A percentile compares a stretch with the other conserved stretches of the same genome.
Evolutionary conservation across 2,113 vertebrate species (phyloP).

Genomic region (Hypomesus transpacificus): DNA sequence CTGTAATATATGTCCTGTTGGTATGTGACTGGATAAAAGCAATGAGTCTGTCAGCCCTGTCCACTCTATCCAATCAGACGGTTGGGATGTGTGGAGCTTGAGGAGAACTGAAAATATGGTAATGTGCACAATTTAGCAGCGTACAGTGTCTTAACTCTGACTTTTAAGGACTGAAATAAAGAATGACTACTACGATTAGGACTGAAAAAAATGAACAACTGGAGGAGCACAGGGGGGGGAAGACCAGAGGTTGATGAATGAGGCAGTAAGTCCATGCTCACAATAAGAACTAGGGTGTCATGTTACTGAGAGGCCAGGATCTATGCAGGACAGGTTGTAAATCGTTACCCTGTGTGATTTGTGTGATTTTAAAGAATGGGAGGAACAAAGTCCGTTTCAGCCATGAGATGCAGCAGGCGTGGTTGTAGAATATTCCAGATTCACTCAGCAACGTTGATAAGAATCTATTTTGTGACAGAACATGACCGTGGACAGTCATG

Average conservation of each 20-base stretch:
- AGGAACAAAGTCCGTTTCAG: not conserved
- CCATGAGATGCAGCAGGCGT: not conserved
- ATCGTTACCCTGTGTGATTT: slow-evolving; percentile 11
- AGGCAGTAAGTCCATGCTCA: not conserved
- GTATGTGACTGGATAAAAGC: too few species aligned
- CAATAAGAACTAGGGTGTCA: slow-evolving; percentile 31
- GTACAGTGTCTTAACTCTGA: too few species aligned
- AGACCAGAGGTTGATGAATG: not conserved
- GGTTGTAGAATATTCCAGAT: not conserved
- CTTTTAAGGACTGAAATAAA: too few species aligned
- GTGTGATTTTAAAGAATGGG: slow-evolving; percentile 14
- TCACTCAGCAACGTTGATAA: not conserved
- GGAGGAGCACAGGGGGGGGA: not conserved
- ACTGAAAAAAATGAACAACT: not conserved
- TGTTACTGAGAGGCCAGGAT: slow-evolving; percentile 36
- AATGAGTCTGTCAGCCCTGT: too few species aligned
- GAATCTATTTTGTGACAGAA: not conserved
- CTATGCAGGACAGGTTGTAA: slow-evolving; percentile 3
- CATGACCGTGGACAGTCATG: not conserved
- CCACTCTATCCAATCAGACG: too few species aligned
- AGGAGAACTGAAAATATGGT: too few species aligned
- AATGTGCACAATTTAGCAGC: too few species aligned
- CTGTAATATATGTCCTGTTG: too few species aligned
- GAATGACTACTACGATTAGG: too few species aligned
- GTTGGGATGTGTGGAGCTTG: too few species aligned